Conservation (phyloP, 2,113 vertebrate species). For the Hypanus sabinus region DNA sequence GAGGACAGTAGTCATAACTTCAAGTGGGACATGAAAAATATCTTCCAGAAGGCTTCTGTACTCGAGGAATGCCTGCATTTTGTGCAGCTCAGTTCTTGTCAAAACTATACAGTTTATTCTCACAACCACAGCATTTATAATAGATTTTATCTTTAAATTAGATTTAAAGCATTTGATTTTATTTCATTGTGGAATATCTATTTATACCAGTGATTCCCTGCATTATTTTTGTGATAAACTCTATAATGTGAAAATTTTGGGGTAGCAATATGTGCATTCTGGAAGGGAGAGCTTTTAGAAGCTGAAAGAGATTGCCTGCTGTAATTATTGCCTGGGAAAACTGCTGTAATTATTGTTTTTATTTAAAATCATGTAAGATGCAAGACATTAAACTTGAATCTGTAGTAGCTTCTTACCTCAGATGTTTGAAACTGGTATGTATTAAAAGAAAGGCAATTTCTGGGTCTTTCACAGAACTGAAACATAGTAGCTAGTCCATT, state of each 20-base stretch:
- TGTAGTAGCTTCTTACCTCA: background rate
- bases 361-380: background rate
- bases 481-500: background rate
- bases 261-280: too few relatives aligned
- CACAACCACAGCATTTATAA: background rate
- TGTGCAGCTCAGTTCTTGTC: background rate
- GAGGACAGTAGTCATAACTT: background rate
- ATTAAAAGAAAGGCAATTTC: background rate
- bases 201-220: background rate
- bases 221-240: too few relatives aligned
- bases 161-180: background rate
- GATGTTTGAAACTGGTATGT: background rate
- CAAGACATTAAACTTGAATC: conserved; percentile 17
- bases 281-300: too few relatives aligned
- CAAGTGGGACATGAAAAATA: background rate
- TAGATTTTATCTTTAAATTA: background rate
- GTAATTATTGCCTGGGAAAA: background rate
- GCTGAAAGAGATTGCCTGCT: background rate
- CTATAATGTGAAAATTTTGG: too few relatives aligned
- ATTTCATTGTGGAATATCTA: background rate
- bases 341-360: background rate
- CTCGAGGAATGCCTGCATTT: background rate
- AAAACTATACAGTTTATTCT: conserved; percentile 1
- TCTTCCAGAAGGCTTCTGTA: background rate
- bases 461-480: background rate